Percentiles rank a stretch among this genome's conserved stretches.
Conservation (phyloP, 2,113 vertebrate genomes). For the Gallinago paraguaiae region DNA sequence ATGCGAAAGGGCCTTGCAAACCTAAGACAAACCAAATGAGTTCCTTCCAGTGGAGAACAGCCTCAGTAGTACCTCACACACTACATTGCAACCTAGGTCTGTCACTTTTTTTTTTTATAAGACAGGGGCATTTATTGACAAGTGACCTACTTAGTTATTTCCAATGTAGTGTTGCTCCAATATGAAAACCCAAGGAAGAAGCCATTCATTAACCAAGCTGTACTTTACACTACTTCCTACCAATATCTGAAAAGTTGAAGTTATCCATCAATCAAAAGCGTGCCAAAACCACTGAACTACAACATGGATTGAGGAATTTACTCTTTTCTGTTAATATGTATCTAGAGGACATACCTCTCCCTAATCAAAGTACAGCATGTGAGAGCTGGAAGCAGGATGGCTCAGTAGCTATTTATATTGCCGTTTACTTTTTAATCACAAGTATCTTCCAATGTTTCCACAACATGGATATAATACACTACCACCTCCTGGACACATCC, state of each 20-base stretch:
- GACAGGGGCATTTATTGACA: neutral
- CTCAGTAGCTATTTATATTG: neutral
- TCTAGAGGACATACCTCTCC: neutral
- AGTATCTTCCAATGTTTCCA: neutral
- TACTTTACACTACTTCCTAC: neutral
- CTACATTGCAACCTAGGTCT: neutral
- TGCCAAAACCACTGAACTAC: neutral
- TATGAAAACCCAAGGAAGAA: neutral
- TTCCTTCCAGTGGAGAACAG: neutral
- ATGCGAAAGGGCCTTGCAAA: neutral
- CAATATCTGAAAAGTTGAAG: neutral
- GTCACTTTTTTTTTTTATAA: neutral
- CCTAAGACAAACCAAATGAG: neutral
- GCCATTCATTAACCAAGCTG: neutral
- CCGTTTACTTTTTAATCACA: neutral
- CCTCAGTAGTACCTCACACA: neutral
- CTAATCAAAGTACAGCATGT: neutral
- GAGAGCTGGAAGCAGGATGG: neutral
- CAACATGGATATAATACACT: neutral
- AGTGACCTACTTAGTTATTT: neutral
- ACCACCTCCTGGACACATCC: neutral
- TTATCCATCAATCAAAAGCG: neutral
- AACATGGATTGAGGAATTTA: neutral
- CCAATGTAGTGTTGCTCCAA: neutral
- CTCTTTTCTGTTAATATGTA: neutral